phyloP scores from a whole-genome alignment of 1,140 invertebrate genomes.

The Drosophila sturtevanti region DNA sequence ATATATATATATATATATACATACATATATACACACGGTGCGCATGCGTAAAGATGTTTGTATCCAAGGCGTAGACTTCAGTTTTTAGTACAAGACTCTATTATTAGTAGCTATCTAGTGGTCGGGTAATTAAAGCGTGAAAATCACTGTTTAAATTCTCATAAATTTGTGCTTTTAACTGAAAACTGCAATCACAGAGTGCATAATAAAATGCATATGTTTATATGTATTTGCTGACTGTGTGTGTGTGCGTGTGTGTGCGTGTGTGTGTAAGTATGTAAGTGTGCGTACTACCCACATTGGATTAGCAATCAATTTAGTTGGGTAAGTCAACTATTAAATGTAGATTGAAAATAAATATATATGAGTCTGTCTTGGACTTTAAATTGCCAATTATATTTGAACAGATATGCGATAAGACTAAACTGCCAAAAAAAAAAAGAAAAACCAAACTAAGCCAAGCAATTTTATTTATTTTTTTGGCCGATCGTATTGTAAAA shows the following conservation, averaged over 20 bases:
- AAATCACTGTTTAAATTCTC: constrained; percentile 82
- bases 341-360: constrained; percentile 65
- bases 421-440: neutral
- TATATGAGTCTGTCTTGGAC: constrained; percentile 57
- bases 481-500: constrained; percentile 40
- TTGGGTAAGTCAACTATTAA: constrained; percentile 49
- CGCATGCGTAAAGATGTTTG: constrained; percentile 15
- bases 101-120: constrained; percentile 60
- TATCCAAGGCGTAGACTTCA: constrained; percentile 27
- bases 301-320: constrained; percentile 49
- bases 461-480: too few species aligned
- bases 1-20: too few species aligned
- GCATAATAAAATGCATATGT: neutral
- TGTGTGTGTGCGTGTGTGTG: constrained; percentile 27
- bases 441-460: constrained; percentile 63
- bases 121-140: constrained; percentile 81
- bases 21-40: too few species aligned
- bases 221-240: neutral
- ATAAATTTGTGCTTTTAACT: constrained; percentile 81
- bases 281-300: constrained; percentile 46
- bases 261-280: constrained; percentile 15
- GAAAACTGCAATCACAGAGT: constrained; percentile 47
- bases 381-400: constrained; percentile 78
- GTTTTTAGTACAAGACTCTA: constrained; percentile 29
- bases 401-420: constrained; percentile 63